phyloP scores from a whole-genome alignment of 2,888 invertebrate species.

The Hipparchia semele region DNA sequence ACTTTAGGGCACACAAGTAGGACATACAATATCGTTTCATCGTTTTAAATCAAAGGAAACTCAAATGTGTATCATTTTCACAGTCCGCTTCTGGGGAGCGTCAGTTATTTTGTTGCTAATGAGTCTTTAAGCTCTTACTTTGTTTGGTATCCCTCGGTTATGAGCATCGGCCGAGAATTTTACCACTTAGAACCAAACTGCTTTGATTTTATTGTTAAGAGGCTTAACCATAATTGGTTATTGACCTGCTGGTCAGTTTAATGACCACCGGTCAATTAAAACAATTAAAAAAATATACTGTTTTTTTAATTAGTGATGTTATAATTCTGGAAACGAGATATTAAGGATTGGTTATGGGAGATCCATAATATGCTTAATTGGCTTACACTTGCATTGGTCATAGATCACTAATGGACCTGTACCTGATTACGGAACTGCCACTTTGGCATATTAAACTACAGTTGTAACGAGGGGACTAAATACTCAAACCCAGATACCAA shows the following conservation, averaged over 20 bases:
- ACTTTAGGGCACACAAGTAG: slow-evolving; percentile 13
- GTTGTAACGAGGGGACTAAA: neutral
- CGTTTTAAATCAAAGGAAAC: slow-evolving; percentile 15
- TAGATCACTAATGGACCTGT: neutral
- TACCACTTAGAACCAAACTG: neutral
- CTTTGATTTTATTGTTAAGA: slow-evolving; percentile 6
- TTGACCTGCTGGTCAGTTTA: neutral
- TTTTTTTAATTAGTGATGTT: neutral
- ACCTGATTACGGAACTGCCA: neutral
- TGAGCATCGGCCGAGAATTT: neutral
- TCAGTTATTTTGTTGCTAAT: slow-evolving; percentile 19
- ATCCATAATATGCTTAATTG: neutral
- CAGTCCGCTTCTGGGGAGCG: neutral
- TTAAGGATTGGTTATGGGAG: neutral
- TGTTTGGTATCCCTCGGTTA: slow-evolving; percentile 11
- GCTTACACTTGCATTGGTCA: neutral
- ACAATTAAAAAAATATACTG: neutral
- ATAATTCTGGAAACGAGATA: neutral
- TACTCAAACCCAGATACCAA: neutral
- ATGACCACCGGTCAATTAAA: neutral
- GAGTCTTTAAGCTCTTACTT: slow-evolving; percentile 12
- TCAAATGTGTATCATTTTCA: slow-evolving; percentile 13
- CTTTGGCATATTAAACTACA: neutral
- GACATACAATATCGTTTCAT: slow-evolving; percentile 15
- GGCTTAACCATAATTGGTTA: neutral